Base-by-base conservation (phyloP, 2,797 vertebrate species). In the Orestias chungarensis region DNA sequence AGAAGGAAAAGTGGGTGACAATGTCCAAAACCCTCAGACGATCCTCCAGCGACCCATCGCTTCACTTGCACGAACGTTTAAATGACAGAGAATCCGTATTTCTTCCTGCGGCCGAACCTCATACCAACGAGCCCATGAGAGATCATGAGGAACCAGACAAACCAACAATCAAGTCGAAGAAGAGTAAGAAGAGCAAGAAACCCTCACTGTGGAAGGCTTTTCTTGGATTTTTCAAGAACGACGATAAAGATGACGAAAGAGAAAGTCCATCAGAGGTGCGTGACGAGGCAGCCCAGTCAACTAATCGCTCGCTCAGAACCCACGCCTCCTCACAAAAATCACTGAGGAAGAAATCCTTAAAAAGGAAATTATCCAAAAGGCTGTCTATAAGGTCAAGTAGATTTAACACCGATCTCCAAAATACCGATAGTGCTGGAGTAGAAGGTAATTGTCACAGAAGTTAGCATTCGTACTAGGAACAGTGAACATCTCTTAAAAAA, bases 201-300 rank as follows among this genome's bases (percentile, higher is more conserved):
- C 71, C 55, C 0, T 83, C 91, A 0, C 82, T 95, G 82, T 90
- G 96, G 89, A 99, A 95, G 88, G 84, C 8, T 0, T 0, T 96
- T 1, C 0, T 96, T 3, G 92, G 82, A 42, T 57, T 95, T 17
- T 87, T 97, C 78, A 95, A 76, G 27, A 87, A 70, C 0, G 85
- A 93, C 0, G 96, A 95, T 33, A 94, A 93, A 2, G 88, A 95
- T 17, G 94, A 92, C 8, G 95, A 91, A 54, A 88, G 90, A 73
- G 93, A 91, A 0, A 0, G 1, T 17, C 62, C 73, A 0, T 2
- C 68, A 0, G 93, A 90, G 77, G 77, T 10, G 54, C 25, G 59
- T 8, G 88, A 65, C 23, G 8, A 14, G 23, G 66, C 71, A 2
- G 74, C 33, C 9, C 1, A 29, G 0, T 0, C 0, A 1, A n/a